Evolutionary conservation across 1,140 invertebrate species (phyloP).

Genomic region (Orchesella cincta): DNA sequence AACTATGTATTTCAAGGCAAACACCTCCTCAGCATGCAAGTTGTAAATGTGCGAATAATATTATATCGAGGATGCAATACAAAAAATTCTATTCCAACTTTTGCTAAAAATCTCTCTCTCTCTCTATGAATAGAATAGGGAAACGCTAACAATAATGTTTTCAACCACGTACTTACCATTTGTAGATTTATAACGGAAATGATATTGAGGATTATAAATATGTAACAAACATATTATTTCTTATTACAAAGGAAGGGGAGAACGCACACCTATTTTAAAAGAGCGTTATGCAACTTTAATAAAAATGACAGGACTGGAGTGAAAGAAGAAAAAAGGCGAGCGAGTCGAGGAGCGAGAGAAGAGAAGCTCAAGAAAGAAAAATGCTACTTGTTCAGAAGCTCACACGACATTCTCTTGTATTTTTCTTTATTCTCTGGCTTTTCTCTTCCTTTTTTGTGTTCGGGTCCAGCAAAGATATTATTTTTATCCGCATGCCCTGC

Average conservation of each 20-base stretch:
- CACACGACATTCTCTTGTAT: background rate
- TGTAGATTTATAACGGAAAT: too few relatives aligned
- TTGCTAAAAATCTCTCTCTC: too few relatives aligned
- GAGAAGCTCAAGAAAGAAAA: background rate
- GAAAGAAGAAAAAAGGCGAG: background rate
- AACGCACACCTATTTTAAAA: slow-evolving; percentile 7
- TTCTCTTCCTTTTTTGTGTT: background rate
- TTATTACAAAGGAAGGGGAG: background rate
- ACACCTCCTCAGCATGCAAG: too few relatives aligned
- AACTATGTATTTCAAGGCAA: too few relatives aligned
- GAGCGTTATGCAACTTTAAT: slow-evolving; percentile 10
- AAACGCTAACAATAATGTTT: background rate
- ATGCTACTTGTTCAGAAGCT: background rate
- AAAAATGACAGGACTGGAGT: background rate
- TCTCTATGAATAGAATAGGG: background rate
- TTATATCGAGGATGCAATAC: too few relatives aligned
- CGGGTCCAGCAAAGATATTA: background rate
- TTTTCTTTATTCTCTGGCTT: background rate
- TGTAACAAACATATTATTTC: background rate
- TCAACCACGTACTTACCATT: too few relatives aligned
- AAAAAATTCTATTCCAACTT: too few relatives aligned
- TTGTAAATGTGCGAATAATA: too few relatives aligned
- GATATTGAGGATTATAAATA: too few relatives aligned
- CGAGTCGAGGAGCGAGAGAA: background rate
- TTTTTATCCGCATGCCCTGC: too few relatives aligned